Evolutionary conservation across 1,140 invertebrate species (phyloP).

Genomic region (Harpegnathos saltator): DNA sequence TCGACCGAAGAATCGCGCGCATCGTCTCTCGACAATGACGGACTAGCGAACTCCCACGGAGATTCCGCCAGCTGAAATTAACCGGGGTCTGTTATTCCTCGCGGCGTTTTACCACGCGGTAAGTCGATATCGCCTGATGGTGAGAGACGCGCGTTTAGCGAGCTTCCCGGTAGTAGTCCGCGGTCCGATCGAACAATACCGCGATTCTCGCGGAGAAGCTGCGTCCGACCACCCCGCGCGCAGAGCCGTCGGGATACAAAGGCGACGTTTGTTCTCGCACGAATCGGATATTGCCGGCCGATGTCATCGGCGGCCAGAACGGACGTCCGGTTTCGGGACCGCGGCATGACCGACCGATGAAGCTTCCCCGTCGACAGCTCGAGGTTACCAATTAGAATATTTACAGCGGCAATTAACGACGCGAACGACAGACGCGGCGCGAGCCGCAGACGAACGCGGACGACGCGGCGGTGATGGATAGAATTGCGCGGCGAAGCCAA

Average conservation of each 20-base stretch:
- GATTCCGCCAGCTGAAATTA: too few relatives aligned
- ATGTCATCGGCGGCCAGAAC: constrained; percentile 4
- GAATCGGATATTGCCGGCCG: constrained; percentile 35
- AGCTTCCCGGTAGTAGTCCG: not conserved
- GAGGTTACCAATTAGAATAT: constrained; percentile 42
- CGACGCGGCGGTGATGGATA: not conserved
- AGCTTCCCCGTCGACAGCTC: not conserved
- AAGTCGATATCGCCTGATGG: not conserved
- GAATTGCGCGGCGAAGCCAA: not conserved
- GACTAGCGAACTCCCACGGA: too few relatives aligned
- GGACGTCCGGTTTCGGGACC: not conserved
- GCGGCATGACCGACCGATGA: not conserved
- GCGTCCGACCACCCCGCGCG: not conserved
- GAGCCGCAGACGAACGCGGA: too few relatives aligned
- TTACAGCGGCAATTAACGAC: constrained; percentile 42
- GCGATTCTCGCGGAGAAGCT: constrained; percentile 5
- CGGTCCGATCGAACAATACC: not conserved
- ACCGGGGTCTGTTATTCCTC: too few relatives aligned
- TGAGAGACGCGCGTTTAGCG: not conserved
- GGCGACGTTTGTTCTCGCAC: constrained; percentile 31
- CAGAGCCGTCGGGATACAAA: constrained; percentile 10
- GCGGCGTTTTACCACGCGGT: not conserved
- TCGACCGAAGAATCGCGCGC: not conserved
- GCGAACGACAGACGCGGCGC: not conserved
- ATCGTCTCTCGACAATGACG: too few relatives aligned